Base-by-base conservation (phyloP, 2,113 vertebrate genomes). In the Pedionomus torquatus region DNA sequence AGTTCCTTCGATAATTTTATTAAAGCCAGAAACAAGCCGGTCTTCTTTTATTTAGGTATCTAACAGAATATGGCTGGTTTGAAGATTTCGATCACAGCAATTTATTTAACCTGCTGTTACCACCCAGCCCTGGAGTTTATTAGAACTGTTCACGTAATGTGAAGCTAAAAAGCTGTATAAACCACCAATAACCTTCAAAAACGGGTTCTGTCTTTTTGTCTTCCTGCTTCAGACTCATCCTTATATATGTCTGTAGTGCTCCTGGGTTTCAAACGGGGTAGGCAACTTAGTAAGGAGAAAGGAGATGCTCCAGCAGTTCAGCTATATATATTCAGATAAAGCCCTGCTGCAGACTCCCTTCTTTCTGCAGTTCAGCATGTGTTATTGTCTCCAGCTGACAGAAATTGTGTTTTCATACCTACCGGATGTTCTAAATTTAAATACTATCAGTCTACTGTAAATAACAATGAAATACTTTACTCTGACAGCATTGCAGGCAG, bases 401-500 rank as follows among this genome's bases (percentile, higher is more conserved):
- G 60, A 77, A 92, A 75, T 20, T 1, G 9, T 51, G 70, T 84
- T 79, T 90, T 95, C 46, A 6, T 93, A 79, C 93, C 81, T 96
- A 66, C 79, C 30, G 10, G 81, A 74, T 88, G 88, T 80, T 88
- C 77, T 43, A 76, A 76, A 83, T 95, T 96, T 90, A 93, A 96
- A 95, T 72, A 84, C 80, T 30, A 65, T 63, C 30, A 4, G 61
- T 35, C 76, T 71, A 33, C 77, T 69, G 84, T 92, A 96, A 96
- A 72, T 91, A 94, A 76, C 18, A 91, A 76, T 41, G 74, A 82
- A 93, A 76, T 93, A 85, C 79, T 82, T 83, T 48, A 55, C 81
- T 78, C 31, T 93, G 96, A 83, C 93, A 92, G 87, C 54, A 44
- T 68, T 18, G 17, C 79, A 93, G 87, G 92, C 92, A 92, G 85